These are phyloP conservation scores for Drosophila hydei DNA, from an alignment of 1,140 invertebrate species.

Conservation along the genomic window DNA sequence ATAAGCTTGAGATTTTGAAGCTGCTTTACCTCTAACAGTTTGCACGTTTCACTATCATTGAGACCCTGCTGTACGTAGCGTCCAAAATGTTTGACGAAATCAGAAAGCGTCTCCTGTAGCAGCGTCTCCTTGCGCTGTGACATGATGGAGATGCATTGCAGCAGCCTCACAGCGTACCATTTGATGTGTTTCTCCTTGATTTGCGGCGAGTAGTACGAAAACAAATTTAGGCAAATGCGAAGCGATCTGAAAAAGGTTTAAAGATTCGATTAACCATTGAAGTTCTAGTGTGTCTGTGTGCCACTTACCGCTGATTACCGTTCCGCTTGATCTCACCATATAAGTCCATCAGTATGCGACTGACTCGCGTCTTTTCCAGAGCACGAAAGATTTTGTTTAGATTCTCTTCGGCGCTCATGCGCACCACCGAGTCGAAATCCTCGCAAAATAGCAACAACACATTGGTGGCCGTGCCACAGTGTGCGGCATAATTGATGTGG, in stretches of 20 bases:
- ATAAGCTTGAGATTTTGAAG: too few relatives aligned
- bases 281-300: background rate
- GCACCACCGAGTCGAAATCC: slow-evolving; percentile 90
- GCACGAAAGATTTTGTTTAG: slow-evolving; percentile 91
- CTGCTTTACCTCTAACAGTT: slow-evolving; percentile 84
- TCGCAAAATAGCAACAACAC: slow-evolving; percentile 89
- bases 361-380: slow-evolving; percentile 85
- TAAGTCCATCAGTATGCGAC: slow-evolving; percentile 90
- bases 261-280: background rate
- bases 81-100: slow-evolving; percentile 88
- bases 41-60: slow-evolving; percentile 88
- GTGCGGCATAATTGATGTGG: slow-evolving; percentile 87
- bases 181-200: slow-evolving; percentile 90
- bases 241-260: slow-evolving; percentile 85
- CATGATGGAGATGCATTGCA: slow-evolving; percentile 89
- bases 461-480: slow-evolving; percentile 89
- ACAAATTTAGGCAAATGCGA: slow-evolving; percentile 89
- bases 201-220: slow-evolving; percentile 88
- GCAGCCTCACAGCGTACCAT: slow-evolving; percentile 89
- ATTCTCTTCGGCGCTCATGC: slow-evolving; percentile 92
- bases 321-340: slow-evolving; percentile 93
- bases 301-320: slow-evolving; percentile 84
- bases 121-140: slow-evolving; percentile 89
- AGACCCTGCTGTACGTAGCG: slow-evolving; percentile 89
- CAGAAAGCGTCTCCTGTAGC: slow-evolving; percentile 89